These are phyloP conservation scores for Eudyptes chrysolophus DNA, from an alignment of 2,113 vertebrate genomes.

Conservation along the genomic window DNA sequence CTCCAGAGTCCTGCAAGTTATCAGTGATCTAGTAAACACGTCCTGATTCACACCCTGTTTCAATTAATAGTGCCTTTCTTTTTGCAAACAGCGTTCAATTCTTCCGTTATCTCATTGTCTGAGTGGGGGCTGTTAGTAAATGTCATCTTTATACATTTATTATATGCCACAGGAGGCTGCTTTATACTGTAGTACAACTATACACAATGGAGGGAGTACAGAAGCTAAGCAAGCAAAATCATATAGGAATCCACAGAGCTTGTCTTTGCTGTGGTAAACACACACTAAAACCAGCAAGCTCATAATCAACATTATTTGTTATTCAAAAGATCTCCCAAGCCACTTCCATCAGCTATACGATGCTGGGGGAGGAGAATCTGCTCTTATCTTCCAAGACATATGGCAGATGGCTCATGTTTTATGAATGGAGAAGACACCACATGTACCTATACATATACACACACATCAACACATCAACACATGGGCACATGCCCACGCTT, in stretches of 20 bases:
- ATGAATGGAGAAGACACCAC: neutral
- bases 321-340: neutral
- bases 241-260: neutral
- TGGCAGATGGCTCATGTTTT: slow-evolving; percentile 12
- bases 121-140: neutral
- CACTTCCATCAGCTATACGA: neutral
- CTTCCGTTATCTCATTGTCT: neutral
- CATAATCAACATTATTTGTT: neutral
- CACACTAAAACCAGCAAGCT: neutral
- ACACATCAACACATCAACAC: neutral
- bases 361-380: neutral
- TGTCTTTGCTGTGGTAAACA: neutral
- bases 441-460: neutral
- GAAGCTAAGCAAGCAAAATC: neutral
- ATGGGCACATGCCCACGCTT: neutral
- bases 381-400: neutral
- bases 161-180: neutral
- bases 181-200: neutral
- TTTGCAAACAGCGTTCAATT: neutral
- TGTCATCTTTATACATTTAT: neutral
- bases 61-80: slow-evolving; percentile 1
- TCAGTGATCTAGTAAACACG: neutral
- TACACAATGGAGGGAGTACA: neutral
- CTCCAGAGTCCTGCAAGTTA: neutral
- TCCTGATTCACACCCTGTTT: neutral